These are phyloP conservation scores for Python bivittatus DNA, from an alignment of 2,113 vertebrate species.

Conservation along the genomic window DNA sequence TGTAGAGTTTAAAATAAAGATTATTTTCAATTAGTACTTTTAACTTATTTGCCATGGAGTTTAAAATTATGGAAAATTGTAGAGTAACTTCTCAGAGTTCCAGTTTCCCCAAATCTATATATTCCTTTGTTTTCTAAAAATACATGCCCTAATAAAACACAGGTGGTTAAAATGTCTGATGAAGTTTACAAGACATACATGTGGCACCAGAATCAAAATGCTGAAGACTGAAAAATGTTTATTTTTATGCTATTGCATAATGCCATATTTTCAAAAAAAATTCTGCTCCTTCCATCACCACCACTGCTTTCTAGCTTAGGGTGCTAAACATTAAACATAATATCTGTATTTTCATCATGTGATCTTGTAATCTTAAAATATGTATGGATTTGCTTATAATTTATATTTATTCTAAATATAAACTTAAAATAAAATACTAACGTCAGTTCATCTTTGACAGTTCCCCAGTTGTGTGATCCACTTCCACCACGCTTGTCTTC, in stretches of 20 bases:
- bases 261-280: not conserved
- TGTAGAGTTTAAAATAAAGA: conserved; percentile 67
- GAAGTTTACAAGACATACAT: not conserved
- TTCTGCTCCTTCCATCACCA: not conserved
- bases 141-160: not conserved
- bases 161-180: not conserved
- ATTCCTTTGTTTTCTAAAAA: not conserved
- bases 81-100: not conserved
- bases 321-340: not conserved
- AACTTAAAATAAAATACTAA: conserved; percentile 72
- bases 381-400: not conserved
- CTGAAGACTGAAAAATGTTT: not conserved
- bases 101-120: not conserved
- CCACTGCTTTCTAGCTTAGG: not conserved
- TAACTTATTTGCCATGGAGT: not conserved
- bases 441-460: conserved; percentile 97
- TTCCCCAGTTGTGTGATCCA: conserved; percentile 99
- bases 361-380: not conserved
- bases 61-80: not conserved
- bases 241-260: not conserved
- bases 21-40: conserved; percentile 1
- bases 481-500: conserved; percentile 98
- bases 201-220: not conserved
- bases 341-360: not conserved
- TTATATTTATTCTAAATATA: conserved; percentile 2